A percentile compares a stretch with the other conserved stretches of the same genome.
These are phyloP conservation scores for Phallusia fumigata DNA, from an alignment of 23 tunicate species.

Conservation along the genomic window DNA sequence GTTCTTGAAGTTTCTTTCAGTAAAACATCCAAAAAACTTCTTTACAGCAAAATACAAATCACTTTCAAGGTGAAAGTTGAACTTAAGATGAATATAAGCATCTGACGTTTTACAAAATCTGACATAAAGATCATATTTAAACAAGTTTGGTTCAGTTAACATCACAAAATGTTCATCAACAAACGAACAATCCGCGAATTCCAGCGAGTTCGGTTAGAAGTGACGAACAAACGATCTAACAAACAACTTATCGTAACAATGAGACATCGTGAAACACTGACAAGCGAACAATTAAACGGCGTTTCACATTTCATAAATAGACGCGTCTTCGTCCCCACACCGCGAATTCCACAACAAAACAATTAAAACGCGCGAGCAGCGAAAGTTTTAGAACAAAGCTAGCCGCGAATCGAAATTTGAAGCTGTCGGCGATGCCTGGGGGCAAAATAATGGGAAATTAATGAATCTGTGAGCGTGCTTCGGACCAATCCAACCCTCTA, in stretches of 20 bases:
- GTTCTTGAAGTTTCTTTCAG: too few species aligned
- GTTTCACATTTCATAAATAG: not conserved
- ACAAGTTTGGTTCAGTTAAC: too few species aligned
- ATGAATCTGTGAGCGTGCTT: not conserved
- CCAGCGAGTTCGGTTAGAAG: not conserved
- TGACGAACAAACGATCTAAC: not conserved
- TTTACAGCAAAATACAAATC: too few species aligned
- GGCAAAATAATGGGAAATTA: conserved; percentile 11
- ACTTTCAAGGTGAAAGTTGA: too few species aligned
- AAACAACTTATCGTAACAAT: conserved; percentile 13
- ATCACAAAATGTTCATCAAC: too few species aligned
- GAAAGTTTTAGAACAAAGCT: not conserved
- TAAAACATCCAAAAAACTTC: too few species aligned
- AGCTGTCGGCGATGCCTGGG: not conserved
- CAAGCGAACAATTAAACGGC: not conserved
- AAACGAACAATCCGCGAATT: too few species aligned
- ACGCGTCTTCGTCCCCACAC: not conserved
- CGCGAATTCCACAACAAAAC: conserved; percentile 3
- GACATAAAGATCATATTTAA: too few species aligned
- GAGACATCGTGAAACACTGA: not conserved
- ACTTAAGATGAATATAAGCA: too few species aligned
- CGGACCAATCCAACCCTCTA: too few species aligned
- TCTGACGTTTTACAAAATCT: too few species aligned
- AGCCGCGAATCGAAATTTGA: not conserved
- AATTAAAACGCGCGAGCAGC: not conserved